Base-by-base conservation (phyloP, 2,797 vertebrate genomes). In the Hippocampus kuda region DNA sequence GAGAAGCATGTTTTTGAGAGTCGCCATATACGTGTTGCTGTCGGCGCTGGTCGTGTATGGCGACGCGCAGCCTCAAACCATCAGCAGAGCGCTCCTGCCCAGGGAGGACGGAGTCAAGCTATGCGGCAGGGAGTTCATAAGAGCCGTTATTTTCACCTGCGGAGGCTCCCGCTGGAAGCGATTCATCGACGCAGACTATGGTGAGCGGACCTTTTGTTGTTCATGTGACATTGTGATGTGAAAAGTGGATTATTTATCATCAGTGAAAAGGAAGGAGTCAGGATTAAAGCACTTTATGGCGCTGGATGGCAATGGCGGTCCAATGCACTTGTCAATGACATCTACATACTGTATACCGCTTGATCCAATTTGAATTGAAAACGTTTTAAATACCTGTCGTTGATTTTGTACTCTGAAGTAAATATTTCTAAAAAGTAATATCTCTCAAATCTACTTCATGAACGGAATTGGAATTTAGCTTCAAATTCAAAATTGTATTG, bases 61-160 rank as follows among this genome's bases (percentile, higher is more conserved):
- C 76, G 67, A 82, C 16, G 51, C 70, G 71, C 64, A 54, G 69
- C 83, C 81, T 22, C 83, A 86, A 5, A 60, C 81, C 49, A 78
- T 81, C 79, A 75, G 80, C 79, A 73, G 71, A 7, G 79, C 85
- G 22, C 79, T 82, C 5, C 27, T 88, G 2, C 83, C 82, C 24
- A 83, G 88, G 77, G 89, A 91, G 27, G 90, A 89, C 71, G 91
- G 91, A 1, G 89, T 94, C 72, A 93, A 92, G 68, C 87, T 96
- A 72, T 95, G 94, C 73, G 94, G 94, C 0, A 86, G 94, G 60
- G 94, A 94, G 86, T 95, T 95, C 81, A 93, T 95, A 88, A 85
- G 94, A 78, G 94, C 94, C 0, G 91, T 95, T 68, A 93, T 95
- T 75, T 94, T 92, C 84, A 93, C 92, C 78, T 95, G 94, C 66